A percentile compares a stretch with the other conserved stretches of the same genome.
Evolutionary conservation across 2,888 invertebrate genomes (phyloP).

Genomic region (Andrena dorsata): DNA sequence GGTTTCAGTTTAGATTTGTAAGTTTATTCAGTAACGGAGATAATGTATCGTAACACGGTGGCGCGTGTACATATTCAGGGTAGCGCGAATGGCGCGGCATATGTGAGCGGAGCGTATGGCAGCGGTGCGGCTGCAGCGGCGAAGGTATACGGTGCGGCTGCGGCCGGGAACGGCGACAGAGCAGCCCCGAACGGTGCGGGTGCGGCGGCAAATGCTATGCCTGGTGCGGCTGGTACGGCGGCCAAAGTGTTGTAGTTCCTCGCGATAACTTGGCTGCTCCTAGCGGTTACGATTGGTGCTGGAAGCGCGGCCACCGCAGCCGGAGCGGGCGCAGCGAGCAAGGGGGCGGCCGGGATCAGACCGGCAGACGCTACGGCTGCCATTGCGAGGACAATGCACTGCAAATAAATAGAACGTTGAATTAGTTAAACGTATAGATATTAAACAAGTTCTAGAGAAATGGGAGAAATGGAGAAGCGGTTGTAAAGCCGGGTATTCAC

Average conservation of each 20-base stretch:
- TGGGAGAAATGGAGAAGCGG: neutral
- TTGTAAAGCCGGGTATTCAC: neutral
- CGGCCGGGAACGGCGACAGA: constrained; percentile 2
- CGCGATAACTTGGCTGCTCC: constrained; percentile 88
- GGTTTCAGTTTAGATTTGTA: neutral
- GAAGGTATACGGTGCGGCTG: constrained; percentile 79
- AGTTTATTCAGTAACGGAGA: constrained; percentile 28
- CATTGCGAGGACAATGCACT: constrained; percentile 83
- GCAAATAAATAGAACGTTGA: constrained; percentile 60
- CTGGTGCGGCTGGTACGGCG: constrained; percentile 85
- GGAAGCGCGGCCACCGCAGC: constrained; percentile 73
- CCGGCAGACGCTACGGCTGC: constrained; percentile 83
- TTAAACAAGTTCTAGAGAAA: neutral
- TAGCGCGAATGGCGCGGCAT: neutral
- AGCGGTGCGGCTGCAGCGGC: constrained; percentile 75
- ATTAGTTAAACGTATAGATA: neutral
- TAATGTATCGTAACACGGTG: neutral
- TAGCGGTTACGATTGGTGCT: constrained; percentile 88
- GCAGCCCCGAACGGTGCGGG: constrained; percentile 78
- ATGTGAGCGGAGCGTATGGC: constrained; percentile 81
- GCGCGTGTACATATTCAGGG: neutral
- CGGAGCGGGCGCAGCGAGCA: constrained; percentile 72
- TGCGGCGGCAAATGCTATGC: constrained; percentile 83
- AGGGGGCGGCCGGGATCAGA: constrained; percentile 77
- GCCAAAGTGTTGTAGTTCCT: constrained; percentile 88